Percentiles rank a stretch among this genome's conserved stretches.
Conservation (phyloP, 2,797 vertebrate genomes). For the Eleutherodactylus coqui region DNA sequence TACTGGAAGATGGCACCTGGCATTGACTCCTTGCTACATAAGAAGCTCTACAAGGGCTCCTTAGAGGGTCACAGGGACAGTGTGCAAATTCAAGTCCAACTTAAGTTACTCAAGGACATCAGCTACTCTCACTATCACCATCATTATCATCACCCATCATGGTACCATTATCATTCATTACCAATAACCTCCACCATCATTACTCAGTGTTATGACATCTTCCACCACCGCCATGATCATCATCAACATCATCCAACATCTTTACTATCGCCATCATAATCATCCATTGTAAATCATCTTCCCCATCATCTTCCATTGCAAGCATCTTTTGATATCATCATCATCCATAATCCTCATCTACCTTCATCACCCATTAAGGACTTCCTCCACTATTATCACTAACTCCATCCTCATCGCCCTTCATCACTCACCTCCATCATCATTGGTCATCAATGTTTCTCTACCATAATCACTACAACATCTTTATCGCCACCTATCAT, state of each 20-base stretch:
- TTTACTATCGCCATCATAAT: not conserved
- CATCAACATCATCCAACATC: no score
- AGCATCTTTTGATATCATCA: not conserved
- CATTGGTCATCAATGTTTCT: not conserved
- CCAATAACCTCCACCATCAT: no score
- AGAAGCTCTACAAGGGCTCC: no score
- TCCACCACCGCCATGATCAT: not conserved
- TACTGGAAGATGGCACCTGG: not conserved
- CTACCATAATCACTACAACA: not conserved
- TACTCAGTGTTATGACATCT: not conserved
- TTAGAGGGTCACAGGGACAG: not conserved
- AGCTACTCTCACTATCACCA: not conserved
- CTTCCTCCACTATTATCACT: not conserved
- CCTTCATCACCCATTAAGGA: not conserved
- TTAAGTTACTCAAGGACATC: not conserved
- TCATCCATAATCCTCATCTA: not conserved
- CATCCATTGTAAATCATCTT: not conserved
- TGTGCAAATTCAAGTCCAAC: not conserved
- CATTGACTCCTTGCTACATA: not conserved
- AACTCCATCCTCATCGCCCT: not conserved
- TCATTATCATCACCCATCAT: not conserved
- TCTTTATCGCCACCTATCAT: not conserved
- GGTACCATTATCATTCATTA: not conserved
- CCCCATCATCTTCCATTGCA: not conserved
- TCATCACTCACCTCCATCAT: not conserved